Evolutionary conservation across 2,113 vertebrate species (phyloP).

Genomic region (Pipa parva): DNA sequence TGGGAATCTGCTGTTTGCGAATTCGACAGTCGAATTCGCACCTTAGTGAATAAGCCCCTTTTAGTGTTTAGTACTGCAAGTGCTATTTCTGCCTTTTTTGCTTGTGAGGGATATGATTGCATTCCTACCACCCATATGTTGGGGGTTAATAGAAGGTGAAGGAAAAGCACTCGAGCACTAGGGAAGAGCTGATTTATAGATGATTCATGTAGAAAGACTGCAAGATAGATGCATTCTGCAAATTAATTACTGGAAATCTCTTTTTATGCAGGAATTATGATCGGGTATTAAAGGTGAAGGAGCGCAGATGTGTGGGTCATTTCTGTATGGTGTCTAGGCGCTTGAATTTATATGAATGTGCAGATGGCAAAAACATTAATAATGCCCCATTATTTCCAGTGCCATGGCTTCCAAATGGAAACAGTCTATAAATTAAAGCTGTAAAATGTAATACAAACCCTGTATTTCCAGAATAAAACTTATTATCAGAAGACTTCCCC

Average conservation of each 20-base stretch:
- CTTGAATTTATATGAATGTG: conserved; percentile 21
- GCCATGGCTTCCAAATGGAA: not conserved
- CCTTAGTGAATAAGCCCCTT: too few relatives aligned
- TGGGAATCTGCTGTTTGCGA: too few relatives aligned
- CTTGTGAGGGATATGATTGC: conserved; percentile 1
- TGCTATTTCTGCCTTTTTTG: not conserved
- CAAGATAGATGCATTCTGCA: conserved; percentile 3
- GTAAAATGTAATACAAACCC: not conserved
- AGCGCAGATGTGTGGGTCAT: conserved; percentile 17
- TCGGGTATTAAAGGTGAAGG: conserved; percentile 16
- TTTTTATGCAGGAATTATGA: conserved; percentile 21
- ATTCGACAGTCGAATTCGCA: too few relatives aligned
- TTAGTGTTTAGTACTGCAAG: not conserved
- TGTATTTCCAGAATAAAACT: not conserved
- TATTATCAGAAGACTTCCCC: not conserved
- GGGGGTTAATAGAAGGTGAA: conserved; percentile 16
- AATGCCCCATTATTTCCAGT: conserved; percentile 9
- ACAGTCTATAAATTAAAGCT: conserved; percentile 9
- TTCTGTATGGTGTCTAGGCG: not conserved
- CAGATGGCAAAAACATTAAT: conserved; percentile 22
- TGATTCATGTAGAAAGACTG: conserved; percentile 5
- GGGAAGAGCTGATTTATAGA: conserved; percentile 13
- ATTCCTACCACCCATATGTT: not conserved
- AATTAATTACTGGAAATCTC: conserved; percentile 10
- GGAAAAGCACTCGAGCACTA: conserved; percentile 1